These are phyloP conservation scores for Clepsis dumicolana DNA, from an alignment of 2,888 invertebrate species.

Conservation along the genomic window DNA sequence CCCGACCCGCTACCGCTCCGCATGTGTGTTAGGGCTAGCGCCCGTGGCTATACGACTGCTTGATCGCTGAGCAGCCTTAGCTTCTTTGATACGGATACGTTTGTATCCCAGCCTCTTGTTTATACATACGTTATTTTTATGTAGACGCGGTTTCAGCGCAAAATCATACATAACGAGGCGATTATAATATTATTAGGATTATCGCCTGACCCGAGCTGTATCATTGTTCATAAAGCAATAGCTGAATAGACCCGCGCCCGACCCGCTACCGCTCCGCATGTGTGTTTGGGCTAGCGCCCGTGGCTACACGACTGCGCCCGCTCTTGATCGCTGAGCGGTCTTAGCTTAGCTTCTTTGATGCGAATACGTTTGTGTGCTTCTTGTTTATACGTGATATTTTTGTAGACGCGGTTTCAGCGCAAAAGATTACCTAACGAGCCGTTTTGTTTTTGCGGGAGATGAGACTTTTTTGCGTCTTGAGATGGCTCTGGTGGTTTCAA, in stretches of 20 bases:
- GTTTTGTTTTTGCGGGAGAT: not conserved
- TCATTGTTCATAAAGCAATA: too few species aligned
- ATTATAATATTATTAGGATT: too few species aligned
- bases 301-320: constrained; percentile 8
- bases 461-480: not conserved
- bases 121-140: too few species aligned
- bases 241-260: too few species aligned
- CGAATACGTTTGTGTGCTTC: constrained; percentile 21
- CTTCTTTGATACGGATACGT: constrained; percentile 34
- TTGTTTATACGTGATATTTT: constrained; percentile 8
- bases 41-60: constrained; percentile 8
- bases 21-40: too few species aligned
- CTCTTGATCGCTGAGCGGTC: constrained; percentile 26
- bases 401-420: not conserved
- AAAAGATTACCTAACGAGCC: not conserved
- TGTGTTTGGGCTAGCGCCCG: too few species aligned
- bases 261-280: too few species aligned
- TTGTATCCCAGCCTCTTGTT: constrained; percentile 14
- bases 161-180: not conserved
- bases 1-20: too few species aligned
- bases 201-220: too few species aligned
- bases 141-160: not conserved
- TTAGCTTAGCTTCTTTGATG: constrained; percentile 28
- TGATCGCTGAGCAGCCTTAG: constrained; percentile 23
- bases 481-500: not conserved